Evolutionary conservation across 1,140 invertebrate species (phyloP).

Genomic region (Dryas iulia): DNA sequence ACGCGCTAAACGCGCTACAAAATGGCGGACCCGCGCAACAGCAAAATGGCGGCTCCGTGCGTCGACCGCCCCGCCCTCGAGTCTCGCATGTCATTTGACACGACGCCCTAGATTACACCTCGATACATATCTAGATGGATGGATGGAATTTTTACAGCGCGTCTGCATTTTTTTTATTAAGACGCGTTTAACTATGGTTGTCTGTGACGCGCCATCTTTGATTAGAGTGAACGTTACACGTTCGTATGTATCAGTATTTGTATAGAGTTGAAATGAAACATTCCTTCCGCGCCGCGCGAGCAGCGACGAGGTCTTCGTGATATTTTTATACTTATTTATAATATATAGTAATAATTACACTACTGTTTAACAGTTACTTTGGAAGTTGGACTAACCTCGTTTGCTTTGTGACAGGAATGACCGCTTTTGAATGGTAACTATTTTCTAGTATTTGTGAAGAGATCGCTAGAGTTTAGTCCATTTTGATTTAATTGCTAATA

Average conservation of each 20-base stretch:
- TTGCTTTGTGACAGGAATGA: conserved; percentile 44
- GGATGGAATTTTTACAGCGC: neutral
- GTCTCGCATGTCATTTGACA: conserved; percentile 52
- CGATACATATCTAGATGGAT: conserved; percentile 1
- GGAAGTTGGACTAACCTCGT: conserved; percentile 54
- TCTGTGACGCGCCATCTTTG: neutral
- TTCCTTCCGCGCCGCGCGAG: conserved; percentile 29
- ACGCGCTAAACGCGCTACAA: conserved; percentile 25
- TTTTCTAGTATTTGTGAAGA: neutral
- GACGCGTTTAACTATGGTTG: no score
- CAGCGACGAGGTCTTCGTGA: conserved; percentile 27
- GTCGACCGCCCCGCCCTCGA: conserved; percentile 34
- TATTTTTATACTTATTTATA: conserved; percentile 44
- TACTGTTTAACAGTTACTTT: conserved; percentile 40
- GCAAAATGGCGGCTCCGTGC: conserved; percentile 19
- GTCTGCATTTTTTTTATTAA: neutral
- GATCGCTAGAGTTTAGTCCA: neutral
- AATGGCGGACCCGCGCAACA: conserved; percentile 14
- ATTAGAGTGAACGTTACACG: conserved; percentile 11
- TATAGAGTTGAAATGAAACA: conserved; percentile 20
- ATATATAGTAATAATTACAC: conserved; percentile 17
- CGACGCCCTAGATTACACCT: conserved; percentile 7
- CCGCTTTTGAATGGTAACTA: conserved; percentile 33
- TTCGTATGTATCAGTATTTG: conserved; percentile 25
- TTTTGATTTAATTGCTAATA: neutral